Conservation (phyloP, 2,113 vertebrate genomes). For the Cyanistes caeruleus region DNA sequence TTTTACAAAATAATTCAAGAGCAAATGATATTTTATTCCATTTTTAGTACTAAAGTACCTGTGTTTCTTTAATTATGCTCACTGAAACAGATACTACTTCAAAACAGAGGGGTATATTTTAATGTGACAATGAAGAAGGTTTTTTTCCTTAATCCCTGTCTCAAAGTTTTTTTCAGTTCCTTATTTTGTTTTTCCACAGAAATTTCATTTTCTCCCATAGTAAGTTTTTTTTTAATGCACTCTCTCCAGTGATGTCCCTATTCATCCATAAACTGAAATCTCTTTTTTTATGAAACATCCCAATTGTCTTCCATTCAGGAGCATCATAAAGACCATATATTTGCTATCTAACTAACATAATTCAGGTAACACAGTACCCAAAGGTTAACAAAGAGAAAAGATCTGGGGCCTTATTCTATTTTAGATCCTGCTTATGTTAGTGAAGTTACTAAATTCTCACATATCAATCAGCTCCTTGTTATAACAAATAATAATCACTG, state of each 20-base stretch:
- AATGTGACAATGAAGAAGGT: neutral
- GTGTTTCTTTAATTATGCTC: neutral
- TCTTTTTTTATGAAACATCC: neutral
- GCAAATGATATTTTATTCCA: neutral
- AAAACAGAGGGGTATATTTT: neutral
- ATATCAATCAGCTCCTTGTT: neutral
- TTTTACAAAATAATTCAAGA: neutral
- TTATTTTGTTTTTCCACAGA: neutral
- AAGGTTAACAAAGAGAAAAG: neutral
- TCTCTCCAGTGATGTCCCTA: neutral
- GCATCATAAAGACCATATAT: neutral
- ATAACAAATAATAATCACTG: neutral
- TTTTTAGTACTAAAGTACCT: neutral
- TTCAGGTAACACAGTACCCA: neutral
- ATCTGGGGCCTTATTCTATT: neutral
- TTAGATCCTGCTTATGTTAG: neutral
- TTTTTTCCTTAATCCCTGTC: neutral
- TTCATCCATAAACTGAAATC: neutral
- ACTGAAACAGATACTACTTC: neutral
- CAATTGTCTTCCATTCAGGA: neutral
- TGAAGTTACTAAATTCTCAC: neutral
- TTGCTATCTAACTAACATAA: neutral
- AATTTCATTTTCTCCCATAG: neutral
- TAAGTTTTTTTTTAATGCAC: neutral
- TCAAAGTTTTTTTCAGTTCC: neutral